Base-by-base conservation (phyloP, 2,888 invertebrate species). In the Dastarcus helophoroides region DNA sequence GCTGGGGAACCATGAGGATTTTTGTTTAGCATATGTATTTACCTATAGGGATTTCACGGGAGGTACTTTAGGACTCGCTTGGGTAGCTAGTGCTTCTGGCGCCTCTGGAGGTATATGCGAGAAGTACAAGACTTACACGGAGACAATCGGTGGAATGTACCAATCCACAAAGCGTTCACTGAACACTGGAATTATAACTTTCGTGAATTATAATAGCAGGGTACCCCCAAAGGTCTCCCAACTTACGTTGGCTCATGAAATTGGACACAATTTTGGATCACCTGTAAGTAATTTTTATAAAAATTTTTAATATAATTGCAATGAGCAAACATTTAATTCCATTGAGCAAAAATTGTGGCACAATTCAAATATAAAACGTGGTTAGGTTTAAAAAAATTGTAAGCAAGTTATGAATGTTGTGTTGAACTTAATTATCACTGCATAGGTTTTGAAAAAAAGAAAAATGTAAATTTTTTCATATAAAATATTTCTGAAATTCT, bases 31-130 rank as follows among this genome's bases (percentile, higher is more conserved):
- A n/a, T 99, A 97, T 60, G 91, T 98, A 38, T 95, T 99, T 65
- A 98, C 98, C 0, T 89, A 89, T 60, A 75, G 94, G 51, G 97
- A 98, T 63, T 98, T 98, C 59, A 91, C 91, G 11, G 94, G 94
- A 5, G 98, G 98, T 36, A 98, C 98, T 10, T 69, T 98, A 22
- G 98, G 98, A 12, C 67, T 99, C 26, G 98, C 98, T 3, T 99
- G 98, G 98, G 98, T 99, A 13, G 98, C 97, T 14, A 90, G 93
- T 39, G 91, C 94, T 0, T 88, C 88, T 35, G 97, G 91, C 35
- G 94, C 95, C 2, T 94, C 94, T 3, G 98, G 98, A 29, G 98
- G 98, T 29, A 94, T 98, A 48, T 98, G 98, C 63, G 97, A 98
- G 65, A 88, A 86, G 59, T 91, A 89, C 66, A 95, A 97, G 65